phyloP scores from a whole-genome alignment of 2,797 vertebrate genomes.

The Myotis findleyi region DNA sequence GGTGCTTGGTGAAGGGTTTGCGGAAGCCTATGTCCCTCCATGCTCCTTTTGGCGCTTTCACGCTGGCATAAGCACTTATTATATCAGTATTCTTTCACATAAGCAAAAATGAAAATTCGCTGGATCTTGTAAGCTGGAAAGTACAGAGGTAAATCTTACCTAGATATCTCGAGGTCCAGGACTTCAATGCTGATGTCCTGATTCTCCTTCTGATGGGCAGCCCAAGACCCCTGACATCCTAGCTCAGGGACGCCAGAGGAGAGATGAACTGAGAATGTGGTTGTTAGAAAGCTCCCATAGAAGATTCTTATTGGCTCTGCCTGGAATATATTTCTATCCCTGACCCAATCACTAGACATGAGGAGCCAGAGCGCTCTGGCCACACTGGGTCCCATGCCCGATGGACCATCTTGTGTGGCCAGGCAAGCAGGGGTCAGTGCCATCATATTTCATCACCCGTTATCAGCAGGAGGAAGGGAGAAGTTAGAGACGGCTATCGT shows the following conservation, averaged over 20 bases:
- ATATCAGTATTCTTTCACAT: background rate
- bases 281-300: background rate
- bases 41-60: background rate
- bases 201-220: background rate
- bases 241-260: background rate
- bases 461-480: conserved; percentile 1
- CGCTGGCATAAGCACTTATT: background rate
- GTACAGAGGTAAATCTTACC: background rate
- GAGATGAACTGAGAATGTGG: background rate
- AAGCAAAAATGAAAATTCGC: background rate
- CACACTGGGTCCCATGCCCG: background rate
- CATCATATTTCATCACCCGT: background rate
- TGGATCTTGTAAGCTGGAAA: background rate
- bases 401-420: background rate
- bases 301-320: background rate
- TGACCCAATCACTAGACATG: background rate
- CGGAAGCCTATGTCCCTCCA: background rate
- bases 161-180: background rate
- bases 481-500: background rate
- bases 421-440: background rate
- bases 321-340: background rate
- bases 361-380: background rate
- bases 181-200: background rate
- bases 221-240: background rate
- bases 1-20: background rate